Conservation (phyloP, 2,113 vertebrate genomes). For the Apeltes quadracus region DNA sequence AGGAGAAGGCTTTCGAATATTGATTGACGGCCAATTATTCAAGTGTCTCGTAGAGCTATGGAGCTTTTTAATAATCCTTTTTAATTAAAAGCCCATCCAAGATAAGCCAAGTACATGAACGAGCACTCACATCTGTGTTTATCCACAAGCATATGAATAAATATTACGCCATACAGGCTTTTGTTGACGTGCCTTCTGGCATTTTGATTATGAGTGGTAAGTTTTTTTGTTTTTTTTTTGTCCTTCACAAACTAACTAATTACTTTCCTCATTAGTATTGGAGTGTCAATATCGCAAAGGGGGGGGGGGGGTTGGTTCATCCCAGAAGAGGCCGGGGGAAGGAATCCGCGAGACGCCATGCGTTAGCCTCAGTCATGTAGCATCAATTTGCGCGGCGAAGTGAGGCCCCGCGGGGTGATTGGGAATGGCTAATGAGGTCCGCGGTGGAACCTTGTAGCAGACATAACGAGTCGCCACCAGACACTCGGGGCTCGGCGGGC, state of each 20-base stretch:
- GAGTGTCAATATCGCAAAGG: constrained; percentile 10
- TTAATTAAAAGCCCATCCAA: constrained; percentile 44
- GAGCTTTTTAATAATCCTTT: constrained; percentile 37
- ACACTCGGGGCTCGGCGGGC: constrained; percentile 1
- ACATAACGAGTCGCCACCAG: constrained; percentile 36
- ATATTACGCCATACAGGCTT: background rate
- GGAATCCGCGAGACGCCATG: constrained; percentile 8
- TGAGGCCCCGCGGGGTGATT: constrained; percentile 39
- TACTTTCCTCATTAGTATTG: constrained; percentile 43
- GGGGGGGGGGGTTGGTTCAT: background rate
- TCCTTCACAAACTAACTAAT: constrained; percentile 22
- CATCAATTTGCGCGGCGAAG: constrained; percentile 30
- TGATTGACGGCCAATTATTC: constrained; percentile 49
- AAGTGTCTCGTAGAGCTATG: constrained; percentile 21
- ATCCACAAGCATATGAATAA: constrained; percentile 1
- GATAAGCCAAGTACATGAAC: constrained; percentile 26
- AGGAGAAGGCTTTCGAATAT: constrained; percentile 24
- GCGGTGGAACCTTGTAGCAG: constrained; percentile 20
- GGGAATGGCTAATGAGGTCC: constrained; percentile 43
- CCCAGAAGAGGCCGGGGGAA: constrained; percentile 14
- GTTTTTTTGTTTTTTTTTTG: constrained; percentile 10
- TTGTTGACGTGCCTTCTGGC: background rate
- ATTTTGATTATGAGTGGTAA: background rate
- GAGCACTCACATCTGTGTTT: constrained; percentile 4
- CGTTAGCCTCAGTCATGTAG: background rate